Evolutionary conservation across 2,797 vertebrate genomes (phyloP), one percentile per base, ranked within the genome.

Genomic region (Helicolenus hilgendorfi): DNA sequence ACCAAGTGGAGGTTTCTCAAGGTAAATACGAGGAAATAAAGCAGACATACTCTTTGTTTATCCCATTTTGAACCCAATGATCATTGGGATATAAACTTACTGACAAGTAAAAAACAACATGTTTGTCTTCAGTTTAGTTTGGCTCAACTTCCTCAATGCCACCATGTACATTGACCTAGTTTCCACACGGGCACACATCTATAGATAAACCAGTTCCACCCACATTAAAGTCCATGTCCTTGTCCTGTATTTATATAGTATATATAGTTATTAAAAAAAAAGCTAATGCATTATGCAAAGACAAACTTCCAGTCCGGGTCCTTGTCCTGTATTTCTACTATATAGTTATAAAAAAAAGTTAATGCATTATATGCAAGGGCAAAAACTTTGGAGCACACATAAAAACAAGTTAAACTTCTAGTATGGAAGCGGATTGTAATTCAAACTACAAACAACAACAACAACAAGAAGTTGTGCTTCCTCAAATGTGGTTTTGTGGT

Each of bases 1-100:
- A 99, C 96, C 97, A 97, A 81, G 98, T 99, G 86, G 98, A 98
- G 33, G 98, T 98, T 75, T 90, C 98, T 60, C 91, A 96, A 69
- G 98, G 98, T 98, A 97, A 96, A 45, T 4, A 20, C 2, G 4
- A 35, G 1, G 55, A 76, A 27, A 13, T 59, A 71, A 10, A 49
- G 0, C 18, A 53, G 4, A 3, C 20, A 5, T 31, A 27, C 31
- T 45, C 14, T 26, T 53, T 24, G 24, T n/a, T 29, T 65, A 24
- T 13, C 11, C 9, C 8, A 11, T 22, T 49, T 64, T 26, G 7
- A 7, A 1, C 5, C 2, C 22, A 1, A 24, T 56, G 27, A 22
- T 65, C 1, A 59, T n/a, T 26, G 0, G 0, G 2, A 14, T 33
- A 7, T 75, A 20, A 31, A 41, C 49, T 7, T 55, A 15, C 11